Conservation (phyloP, 2,113 vertebrate genomes). For the Bos javanicus region DNA sequence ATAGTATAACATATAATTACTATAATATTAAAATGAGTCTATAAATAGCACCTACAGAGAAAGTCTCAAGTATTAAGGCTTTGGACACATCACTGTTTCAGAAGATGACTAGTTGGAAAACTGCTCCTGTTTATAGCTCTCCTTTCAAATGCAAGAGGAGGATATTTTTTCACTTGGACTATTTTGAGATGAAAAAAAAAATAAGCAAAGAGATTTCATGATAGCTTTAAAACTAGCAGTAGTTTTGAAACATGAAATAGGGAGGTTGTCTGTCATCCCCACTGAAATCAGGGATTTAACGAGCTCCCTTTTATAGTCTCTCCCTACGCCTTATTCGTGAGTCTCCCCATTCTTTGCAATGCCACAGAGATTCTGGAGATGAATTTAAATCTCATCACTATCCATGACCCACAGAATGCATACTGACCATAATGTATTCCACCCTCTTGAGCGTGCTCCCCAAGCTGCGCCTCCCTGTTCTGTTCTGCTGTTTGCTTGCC, state of each 20-base stretch:
- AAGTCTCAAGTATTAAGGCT: not conserved
- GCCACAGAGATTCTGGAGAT: not conserved
- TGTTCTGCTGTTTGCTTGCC: not conserved
- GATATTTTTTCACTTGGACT: conserved; percentile 24
- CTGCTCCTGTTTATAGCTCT: not conserved
- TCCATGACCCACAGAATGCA: not conserved
- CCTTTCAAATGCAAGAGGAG: not conserved
- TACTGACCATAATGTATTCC: not conserved
- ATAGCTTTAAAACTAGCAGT: not conserved
- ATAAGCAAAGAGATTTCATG: conserved; percentile 45
- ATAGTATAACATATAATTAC: not conserved
- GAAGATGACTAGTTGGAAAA: conserved; percentile 17
- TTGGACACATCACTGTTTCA: not conserved
- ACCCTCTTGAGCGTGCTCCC: not conserved
- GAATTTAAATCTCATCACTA: not conserved
- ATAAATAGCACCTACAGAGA: not conserved
- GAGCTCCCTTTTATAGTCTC: not conserved
- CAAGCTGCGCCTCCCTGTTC: not conserved
- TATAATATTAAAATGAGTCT: not conserved
- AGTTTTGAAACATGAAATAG: conserved; percentile 21
- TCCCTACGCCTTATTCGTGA: not conserved
- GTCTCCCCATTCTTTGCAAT: not conserved
- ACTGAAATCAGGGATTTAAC: not conserved
- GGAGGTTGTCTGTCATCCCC: not conserved
- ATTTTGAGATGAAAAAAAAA: conserved; percentile 49